phyloP scores from a whole-genome alignment of 2,113 vertebrate genomes.

The Riparia riparia region DNA sequence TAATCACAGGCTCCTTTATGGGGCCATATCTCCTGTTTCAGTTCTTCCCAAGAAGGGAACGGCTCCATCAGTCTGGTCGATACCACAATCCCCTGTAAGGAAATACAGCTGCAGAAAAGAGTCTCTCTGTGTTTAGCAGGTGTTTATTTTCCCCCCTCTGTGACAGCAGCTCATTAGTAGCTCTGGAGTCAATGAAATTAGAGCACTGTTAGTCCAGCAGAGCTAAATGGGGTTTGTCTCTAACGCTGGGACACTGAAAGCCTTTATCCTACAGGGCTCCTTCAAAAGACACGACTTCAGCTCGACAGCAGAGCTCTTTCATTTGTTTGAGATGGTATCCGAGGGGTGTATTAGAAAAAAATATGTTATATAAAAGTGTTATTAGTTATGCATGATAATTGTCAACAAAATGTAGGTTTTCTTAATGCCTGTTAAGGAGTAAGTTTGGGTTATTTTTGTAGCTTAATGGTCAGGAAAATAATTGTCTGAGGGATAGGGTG shows the following conservation, averaged over 20 bases:
- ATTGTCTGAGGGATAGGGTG: neutral
- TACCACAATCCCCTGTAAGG: neutral
- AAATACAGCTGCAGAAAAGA: neutral
- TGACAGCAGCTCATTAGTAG: neutral
- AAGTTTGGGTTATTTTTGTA: neutral
- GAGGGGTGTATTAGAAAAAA: neutral
- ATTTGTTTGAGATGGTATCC: neutral
- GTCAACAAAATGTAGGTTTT: neutral
- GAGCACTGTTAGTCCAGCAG: neutral
- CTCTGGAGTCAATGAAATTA: constrained; percentile 31
- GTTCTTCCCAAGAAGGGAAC: neutral
- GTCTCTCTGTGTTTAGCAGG: neutral
- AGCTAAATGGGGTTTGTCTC: neutral
- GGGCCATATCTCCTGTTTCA: neutral
- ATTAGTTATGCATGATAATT: neutral
- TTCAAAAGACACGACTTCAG: neutral
- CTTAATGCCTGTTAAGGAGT: neutral
- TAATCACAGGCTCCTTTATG: neutral
- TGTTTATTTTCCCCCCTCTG: neutral
- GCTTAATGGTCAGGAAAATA: neutral
- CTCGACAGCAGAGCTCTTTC: neutral
- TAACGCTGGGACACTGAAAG: neutral
- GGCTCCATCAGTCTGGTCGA: constrained; percentile 17
- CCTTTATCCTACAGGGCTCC: neutral
- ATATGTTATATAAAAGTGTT: neutral